phyloP scores from a whole-genome alignment of 2,888 invertebrate genomes.

The Escarpia spicata region DNA sequence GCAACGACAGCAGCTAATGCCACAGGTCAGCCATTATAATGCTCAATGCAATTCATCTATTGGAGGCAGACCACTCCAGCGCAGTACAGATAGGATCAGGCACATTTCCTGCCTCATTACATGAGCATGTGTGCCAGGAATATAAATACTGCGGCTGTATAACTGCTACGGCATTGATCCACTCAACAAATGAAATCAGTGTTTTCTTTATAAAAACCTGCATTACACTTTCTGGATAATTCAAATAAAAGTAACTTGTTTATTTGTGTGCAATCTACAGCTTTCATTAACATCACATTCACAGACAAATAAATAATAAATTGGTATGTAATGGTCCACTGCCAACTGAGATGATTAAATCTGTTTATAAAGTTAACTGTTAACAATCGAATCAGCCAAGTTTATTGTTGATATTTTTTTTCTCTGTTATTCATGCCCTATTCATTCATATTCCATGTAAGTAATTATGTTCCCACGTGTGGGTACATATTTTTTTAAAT shows the following conservation, averaged over 20 bases:
- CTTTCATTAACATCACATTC: neutral
- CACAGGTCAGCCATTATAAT: neutral
- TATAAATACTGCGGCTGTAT: neutral
- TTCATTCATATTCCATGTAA: too few species aligned
- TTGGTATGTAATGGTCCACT: too few species aligned
- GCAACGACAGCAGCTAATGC: neutral
- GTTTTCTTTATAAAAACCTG: neutral
- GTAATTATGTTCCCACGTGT: too few species aligned
- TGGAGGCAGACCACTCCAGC: neutral
- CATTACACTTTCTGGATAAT: neutral
- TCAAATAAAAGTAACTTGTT: neutral
- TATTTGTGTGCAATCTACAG: neutral
- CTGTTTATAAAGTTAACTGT: too few species aligned
- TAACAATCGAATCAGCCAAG: too few species aligned
- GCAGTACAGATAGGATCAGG: neutral
- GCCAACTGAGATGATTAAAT: too few species aligned
- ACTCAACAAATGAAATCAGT: neutral
- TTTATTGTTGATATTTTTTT: too few species aligned
- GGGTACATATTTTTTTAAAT: too few species aligned
- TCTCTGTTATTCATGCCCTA: too few species aligned
- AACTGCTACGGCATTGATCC: neutral
- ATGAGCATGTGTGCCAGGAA: neutral
- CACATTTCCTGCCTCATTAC: conserved; percentile 8
- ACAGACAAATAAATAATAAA: too few species aligned
- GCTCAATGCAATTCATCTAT: neutral